Conservation (phyloP, 2,797 vertebrate genomes). For the Poecilia gillii region DNA sequence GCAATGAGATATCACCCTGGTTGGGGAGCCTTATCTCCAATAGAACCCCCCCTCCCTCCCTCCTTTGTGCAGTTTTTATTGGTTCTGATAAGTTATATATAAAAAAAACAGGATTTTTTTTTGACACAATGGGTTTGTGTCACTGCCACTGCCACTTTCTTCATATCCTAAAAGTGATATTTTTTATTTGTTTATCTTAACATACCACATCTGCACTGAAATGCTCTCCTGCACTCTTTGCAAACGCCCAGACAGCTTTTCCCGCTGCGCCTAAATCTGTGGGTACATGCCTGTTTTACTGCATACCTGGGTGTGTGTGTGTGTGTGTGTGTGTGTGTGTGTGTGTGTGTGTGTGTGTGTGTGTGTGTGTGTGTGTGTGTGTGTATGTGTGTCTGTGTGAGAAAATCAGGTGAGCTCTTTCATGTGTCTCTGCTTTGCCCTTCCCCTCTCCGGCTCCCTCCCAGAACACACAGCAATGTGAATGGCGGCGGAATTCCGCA, state of each 20-base stretch:
- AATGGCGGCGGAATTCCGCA: slow-evolving; percentile 69
- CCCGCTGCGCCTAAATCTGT: slow-evolving; percentile 15
- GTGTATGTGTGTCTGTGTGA: slow-evolving; percentile 4
- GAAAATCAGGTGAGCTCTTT: slow-evolving; percentile 10
- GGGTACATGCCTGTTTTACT: slow-evolving; percentile 9
- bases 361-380: too few species aligned
- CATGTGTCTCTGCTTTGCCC: slow-evolving; percentile 30
- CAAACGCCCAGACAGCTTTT: slow-evolving; percentile 17
- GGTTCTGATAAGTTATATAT: neutral
- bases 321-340: slow-evolving; percentile 4
- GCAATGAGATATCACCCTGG: neutral
- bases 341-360: slow-evolving; percentile 3
- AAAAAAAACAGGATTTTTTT: neutral
- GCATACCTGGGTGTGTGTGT: slow-evolving; percentile 5
- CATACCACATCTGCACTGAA: slow-evolving; percentile 5
- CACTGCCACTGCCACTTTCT: neutral
- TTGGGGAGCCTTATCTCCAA: neutral
- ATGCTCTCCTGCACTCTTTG: slow-evolving; percentile 7
- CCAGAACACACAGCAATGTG: slow-evolving; percentile 73
- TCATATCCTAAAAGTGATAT: neutral
- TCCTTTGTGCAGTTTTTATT: neutral
- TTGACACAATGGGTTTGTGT: neutral
- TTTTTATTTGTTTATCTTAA: slow-evolving; percentile 1
- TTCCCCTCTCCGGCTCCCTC: slow-evolving; percentile 61
- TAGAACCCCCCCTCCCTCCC: too few species aligned